Percentiles rank a stretch among this genome's conserved stretches.
Evolutionary conservation across 1,140 invertebrate genomes (phyloP).

Genomic region (Goniozus legneri): DNA sequence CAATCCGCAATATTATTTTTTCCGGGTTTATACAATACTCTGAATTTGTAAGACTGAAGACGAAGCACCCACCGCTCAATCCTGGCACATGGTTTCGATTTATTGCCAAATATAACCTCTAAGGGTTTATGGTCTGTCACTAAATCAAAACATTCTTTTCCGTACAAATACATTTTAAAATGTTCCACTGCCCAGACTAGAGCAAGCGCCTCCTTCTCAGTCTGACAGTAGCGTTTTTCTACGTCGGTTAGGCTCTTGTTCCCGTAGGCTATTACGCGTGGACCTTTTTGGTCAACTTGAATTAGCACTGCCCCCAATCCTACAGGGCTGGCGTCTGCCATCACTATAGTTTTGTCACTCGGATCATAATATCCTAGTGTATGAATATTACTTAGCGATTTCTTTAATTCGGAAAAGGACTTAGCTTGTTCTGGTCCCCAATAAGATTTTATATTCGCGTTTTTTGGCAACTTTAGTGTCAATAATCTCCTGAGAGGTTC

Average conservation of each 20-base stretch:
- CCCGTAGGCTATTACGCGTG: constrained; percentile 25
- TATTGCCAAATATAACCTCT: constrained; percentile 19
- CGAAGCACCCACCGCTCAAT: constrained; percentile 19
- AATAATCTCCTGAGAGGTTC: constrained; percentile 24
- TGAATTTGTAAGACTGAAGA: constrained; percentile 15
- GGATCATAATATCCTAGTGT: constrained; percentile 42
- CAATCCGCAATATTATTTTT: constrained; percentile 42
- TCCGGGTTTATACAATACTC: constrained; percentile 16
- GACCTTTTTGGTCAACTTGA: constrained; percentile 1
- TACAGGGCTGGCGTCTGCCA: constrained; percentile 43
- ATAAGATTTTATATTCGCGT: too few species aligned
- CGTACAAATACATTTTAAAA: constrained; percentile 15
- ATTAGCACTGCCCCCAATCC: constrained; percentile 45
- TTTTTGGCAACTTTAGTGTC: constrained; percentile 15
- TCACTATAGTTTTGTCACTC: constrained; percentile 34
- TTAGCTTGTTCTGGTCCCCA: constrained; percentile 18
- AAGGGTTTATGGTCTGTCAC: constrained; percentile 37
- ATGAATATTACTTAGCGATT: constrained; percentile 20
- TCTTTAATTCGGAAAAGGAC: constrained; percentile 33
- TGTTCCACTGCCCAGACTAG: constrained; percentile 16
- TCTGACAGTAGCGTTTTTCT: constrained; percentile 33
- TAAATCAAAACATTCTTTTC: constrained; percentile 28
- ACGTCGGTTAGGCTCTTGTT: constrained; percentile 22
- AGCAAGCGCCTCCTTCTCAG: constrained; percentile 32
- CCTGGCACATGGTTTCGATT: constrained; percentile 24